Evolutionary conservation across 2,113 vertebrate genomes (phyloP).

Genomic region (Microcebus griseorufus): DNA sequence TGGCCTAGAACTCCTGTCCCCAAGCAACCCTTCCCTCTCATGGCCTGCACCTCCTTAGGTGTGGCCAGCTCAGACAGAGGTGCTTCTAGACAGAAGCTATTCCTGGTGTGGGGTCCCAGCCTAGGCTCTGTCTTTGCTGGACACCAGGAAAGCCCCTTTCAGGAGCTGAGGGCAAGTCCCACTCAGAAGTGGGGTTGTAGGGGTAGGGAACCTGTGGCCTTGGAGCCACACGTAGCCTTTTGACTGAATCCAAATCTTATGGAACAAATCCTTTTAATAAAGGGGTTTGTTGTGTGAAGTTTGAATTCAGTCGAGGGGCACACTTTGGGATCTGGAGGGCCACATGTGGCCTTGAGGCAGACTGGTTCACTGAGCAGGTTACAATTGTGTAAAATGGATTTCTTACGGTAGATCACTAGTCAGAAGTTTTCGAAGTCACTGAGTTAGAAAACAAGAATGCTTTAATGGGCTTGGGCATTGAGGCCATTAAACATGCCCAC

Average conservation of each 20-base stretch:
- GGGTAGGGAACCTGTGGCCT: no score
- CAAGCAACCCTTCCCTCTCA: background rate
- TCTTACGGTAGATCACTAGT: background rate
- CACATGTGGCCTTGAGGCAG: no score
- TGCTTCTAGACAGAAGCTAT: background rate
- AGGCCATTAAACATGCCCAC: background rate
- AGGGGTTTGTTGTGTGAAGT: no score
- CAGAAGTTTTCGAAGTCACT: background rate
- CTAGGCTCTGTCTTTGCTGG: background rate
- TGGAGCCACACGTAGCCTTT: no score
- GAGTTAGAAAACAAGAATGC: background rate
- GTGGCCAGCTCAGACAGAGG: background rate
- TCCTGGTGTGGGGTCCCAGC: background rate
- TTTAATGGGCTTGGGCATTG: background rate
- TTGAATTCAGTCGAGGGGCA: no score
- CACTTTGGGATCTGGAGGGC: no score
- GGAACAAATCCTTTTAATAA: no score
- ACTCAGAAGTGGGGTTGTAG: background rate
- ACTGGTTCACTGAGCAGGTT: background rate
- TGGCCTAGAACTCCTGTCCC: background rate
- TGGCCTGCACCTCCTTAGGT: background rate
- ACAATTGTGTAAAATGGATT: background rate
- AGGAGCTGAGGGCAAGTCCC: background rate
- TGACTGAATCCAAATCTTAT: no score
- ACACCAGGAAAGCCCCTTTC: background rate